These are phyloP conservation scores for Sebastolobus alascanus DNA, from an alignment of 2,797 vertebrate species.

Conservation along the genomic window DNA sequence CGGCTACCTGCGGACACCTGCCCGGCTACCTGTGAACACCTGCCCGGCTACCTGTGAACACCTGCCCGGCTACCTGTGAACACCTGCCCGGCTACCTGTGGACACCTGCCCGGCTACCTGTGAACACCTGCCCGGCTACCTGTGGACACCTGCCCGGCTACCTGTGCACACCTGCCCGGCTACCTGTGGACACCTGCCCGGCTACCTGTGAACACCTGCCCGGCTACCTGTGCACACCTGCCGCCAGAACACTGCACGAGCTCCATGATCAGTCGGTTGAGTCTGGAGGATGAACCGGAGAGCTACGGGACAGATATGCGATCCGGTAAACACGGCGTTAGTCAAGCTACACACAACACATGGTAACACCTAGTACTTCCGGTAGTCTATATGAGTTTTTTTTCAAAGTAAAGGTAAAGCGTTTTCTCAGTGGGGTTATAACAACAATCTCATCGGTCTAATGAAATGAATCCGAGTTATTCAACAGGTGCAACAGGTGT, in stretches of 20 bases:
- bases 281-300: background rate
- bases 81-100: too few species aligned
- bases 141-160: too few species aligned
- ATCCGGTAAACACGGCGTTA: background rate
- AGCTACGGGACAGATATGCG: rapidly evolving
- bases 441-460: background rate
- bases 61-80: too few species aligned
- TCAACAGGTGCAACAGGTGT: background rate
- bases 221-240: conserved; percentile 25
- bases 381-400: background rate
- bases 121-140: too few species aligned
- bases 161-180: too few species aligned
- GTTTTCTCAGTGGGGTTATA: background rate
- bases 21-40: too few species aligned
- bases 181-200: too few species aligned
- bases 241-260: background rate
- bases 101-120: too few species aligned
- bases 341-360: background rate
- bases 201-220: background rate
- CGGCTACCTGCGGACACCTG: too few species aligned
- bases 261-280: background rate
- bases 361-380: background rate
- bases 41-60: too few species aligned
- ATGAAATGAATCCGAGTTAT: background rate
- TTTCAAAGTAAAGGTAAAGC: background rate